Percentiles rank a stretch among this genome's conserved stretches.
Conservation (phyloP, 2,888 invertebrate species). For the Mythimna pallens region DNA sequence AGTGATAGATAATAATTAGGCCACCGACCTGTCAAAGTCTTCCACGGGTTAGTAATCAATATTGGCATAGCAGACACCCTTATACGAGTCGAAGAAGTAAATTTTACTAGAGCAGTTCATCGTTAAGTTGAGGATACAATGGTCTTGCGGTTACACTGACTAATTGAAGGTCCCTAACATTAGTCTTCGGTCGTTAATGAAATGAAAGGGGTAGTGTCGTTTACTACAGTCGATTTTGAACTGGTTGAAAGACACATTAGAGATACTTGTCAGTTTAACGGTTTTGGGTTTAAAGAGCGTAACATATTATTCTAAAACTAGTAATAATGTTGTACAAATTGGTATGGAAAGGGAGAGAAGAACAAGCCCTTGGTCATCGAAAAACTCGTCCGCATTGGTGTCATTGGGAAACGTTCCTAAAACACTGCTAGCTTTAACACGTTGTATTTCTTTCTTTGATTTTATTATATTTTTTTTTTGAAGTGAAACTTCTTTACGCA, state of each 20-base stretch:
- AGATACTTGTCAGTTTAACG: slow-evolving; percentile 6
- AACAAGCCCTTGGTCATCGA: background rate
- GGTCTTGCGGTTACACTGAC: slow-evolving; percentile 57
- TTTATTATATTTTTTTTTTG: no score
- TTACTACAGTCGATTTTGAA: slow-evolving; percentile 48
- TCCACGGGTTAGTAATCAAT: slow-evolving; percentile 10
- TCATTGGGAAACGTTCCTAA: background rate
- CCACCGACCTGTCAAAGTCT: background rate
- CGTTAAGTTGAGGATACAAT: slow-evolving; percentile 52
- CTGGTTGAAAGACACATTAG: slow-evolving; percentile 17
- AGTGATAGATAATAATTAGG: background rate
- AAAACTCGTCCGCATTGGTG: background rate
- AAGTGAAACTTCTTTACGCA: no score
- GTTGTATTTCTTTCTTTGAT: background rate
- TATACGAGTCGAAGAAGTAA: slow-evolving; percentile 24
- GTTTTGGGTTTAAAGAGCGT: background rate
- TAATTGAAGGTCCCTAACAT: slow-evolving; percentile 60
- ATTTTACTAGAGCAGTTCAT: slow-evolving; percentile 45
- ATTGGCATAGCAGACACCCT: background rate
- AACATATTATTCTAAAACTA: no score
- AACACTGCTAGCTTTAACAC: background rate
- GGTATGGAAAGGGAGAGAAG: background rate
- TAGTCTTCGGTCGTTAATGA: slow-evolving; percentile 56
- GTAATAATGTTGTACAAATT: no score
- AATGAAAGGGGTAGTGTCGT: slow-evolving; percentile 62